These are phyloP conservation scores for Dysmachus trigonus DNA, from an alignment of 2,888 invertebrate genomes.

Conservation along the genomic window DNA sequence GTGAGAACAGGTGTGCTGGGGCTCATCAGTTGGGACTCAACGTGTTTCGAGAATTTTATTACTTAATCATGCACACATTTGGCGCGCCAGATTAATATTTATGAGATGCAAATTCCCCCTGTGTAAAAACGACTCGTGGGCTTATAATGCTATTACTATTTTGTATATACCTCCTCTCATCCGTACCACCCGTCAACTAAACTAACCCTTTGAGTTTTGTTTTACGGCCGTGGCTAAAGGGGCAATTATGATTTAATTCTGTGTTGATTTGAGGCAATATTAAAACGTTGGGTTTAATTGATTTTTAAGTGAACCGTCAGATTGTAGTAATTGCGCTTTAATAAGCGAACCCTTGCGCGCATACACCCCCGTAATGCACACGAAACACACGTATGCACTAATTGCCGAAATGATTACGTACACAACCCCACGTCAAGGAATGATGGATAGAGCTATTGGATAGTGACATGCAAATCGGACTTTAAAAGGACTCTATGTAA, in stretches of 20 bases:
- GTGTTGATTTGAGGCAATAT: conserved; percentile 18
- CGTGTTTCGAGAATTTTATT: background rate
- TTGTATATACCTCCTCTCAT: background rate
- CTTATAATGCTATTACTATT: background rate
- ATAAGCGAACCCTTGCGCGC: background rate
- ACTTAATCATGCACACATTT: conserved; percentile 31
- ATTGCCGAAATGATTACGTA: background rate
- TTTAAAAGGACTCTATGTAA: background rate
- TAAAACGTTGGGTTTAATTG: background rate
- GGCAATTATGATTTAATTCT: conserved; percentile 10
- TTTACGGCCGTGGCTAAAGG: background rate
- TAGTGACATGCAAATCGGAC: background rate
- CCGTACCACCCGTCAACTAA: background rate
- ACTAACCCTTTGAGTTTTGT: background rate
- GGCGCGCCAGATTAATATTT: background rate
- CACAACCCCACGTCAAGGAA: background rate
- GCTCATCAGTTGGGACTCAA: background rate
- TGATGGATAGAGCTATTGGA: background rate
- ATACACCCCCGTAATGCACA: background rate
- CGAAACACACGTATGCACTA: background rate
- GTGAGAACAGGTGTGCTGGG: background rate
- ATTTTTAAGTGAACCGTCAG: conserved; percentile 8
- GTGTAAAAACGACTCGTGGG: background rate
- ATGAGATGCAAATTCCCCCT: conserved; percentile 20
- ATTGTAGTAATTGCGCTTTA: conserved; percentile 11